These are phyloP conservation scores for Neodiprion virginianus DNA, from an alignment of 1,140 invertebrate genomes.

Conservation along the genomic window DNA sequence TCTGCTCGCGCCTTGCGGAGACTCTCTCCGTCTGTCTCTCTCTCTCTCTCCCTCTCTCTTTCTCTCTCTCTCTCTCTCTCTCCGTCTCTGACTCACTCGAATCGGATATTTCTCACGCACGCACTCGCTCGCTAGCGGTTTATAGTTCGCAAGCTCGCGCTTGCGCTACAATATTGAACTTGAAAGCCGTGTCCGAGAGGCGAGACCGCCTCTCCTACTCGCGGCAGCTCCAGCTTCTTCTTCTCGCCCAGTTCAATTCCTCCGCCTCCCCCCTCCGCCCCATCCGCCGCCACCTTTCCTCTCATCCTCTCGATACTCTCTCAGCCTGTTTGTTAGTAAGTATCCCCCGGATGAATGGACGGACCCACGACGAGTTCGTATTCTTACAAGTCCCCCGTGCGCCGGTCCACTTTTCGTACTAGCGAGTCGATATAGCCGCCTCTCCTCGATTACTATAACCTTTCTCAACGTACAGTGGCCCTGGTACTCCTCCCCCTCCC, in stretches of 20 bases:
- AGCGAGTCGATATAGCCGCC: too few species aligned
- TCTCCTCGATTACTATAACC: too few species aligned
- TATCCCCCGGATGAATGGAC: too few species aligned
- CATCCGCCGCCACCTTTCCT: background rate
- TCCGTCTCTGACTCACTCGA: background rate
- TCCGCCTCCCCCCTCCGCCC: background rate
- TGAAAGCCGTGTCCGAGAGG: constrained; percentile 21
- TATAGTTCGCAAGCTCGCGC: constrained; percentile 27
- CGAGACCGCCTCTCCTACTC: background rate
- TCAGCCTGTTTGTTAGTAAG: too few species aligned
- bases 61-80: constrained; percentile 8
- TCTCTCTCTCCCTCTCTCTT: background rate
- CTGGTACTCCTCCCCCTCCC: too few species aligned
- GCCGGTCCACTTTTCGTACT: too few species aligned
- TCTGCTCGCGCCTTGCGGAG: background rate
- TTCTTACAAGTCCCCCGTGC: too few species aligned
- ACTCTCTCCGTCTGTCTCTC: background rate
- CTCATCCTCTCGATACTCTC: background rate
- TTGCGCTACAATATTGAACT: constrained; percentile 43
- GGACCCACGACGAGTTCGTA: too few species aligned
- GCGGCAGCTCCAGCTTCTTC: background rate
- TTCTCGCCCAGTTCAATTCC: constrained; percentile 1
- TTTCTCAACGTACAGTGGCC: too few species aligned
- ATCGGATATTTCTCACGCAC: background rate
- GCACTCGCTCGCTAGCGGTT: background rate